Evolutionary conservation across 2,113 vertebrate genomes (phyloP).

Genomic region (Furnarius figulus): DNA sequence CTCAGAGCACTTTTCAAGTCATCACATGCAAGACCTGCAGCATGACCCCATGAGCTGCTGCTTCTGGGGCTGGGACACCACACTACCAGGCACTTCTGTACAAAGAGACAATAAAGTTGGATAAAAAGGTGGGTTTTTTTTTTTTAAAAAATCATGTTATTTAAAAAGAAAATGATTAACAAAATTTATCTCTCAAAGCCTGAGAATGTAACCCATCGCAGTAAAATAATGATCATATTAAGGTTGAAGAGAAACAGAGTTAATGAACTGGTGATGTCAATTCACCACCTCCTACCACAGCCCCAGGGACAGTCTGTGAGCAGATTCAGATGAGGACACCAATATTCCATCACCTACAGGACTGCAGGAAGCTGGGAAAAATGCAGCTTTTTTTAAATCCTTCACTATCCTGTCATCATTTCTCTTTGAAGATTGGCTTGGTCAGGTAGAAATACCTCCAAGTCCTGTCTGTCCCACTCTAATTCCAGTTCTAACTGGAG

Average conservation of each 20-base stretch:
- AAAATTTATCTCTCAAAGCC: neutral
- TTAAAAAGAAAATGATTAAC: neutral
- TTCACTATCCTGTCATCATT: neutral
- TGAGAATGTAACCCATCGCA: neutral
- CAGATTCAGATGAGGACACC: neutral
- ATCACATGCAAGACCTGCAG: neutral
- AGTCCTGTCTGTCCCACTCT: neutral
- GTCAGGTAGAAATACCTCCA: neutral
- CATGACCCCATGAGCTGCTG: neutral
- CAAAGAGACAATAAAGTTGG: neutral
- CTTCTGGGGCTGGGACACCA: neutral
- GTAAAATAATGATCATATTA: neutral
- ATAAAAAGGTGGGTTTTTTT: neutral
- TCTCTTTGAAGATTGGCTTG: neutral
- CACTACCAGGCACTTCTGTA: neutral
- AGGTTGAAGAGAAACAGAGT: neutral
- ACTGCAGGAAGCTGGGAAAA: neutral
- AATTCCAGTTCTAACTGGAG: neutral
- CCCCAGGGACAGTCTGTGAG: neutral
- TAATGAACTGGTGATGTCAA: neutral
- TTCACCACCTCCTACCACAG: neutral
- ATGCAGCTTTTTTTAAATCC: rapidly evolving
- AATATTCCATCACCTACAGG: neutral
- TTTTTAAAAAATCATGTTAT: neutral
- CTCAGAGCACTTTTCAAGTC: neutral